phyloP scores from a whole-genome alignment of 2,113 vertebrate species.

The Rostratula benghalensis region DNA sequence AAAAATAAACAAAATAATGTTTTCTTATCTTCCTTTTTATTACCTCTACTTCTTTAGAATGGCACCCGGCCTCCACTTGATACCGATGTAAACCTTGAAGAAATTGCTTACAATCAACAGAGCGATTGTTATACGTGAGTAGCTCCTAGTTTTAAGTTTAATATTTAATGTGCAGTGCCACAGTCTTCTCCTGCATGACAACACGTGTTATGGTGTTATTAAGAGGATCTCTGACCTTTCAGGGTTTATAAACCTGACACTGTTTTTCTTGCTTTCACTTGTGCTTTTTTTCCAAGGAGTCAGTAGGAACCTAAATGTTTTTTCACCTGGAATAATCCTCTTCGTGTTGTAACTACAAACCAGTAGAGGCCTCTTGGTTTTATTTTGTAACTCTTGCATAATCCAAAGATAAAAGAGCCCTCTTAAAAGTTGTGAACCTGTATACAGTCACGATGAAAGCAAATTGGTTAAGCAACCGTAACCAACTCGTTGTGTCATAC shows the following conservation, averaged over 20 bases:
- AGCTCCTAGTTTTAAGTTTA: background rate
- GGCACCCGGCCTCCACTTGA: slow-evolving; percentile 85
- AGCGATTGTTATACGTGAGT: slow-evolving; percentile 92
- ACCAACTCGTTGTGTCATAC: background rate
- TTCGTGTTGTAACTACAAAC: background rate
- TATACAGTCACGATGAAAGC: background rate
- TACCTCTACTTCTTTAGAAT: slow-evolving; percentile 66
- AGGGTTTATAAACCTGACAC: background rate
- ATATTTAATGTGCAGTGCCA: background rate
- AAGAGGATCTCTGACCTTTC: background rate
- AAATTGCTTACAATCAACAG: slow-evolving; percentile 80
- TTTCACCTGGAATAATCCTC: background rate
- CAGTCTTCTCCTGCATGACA: background rate
- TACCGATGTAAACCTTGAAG: slow-evolving; percentile 82
- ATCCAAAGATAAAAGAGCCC: background rate
- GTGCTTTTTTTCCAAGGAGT: background rate
- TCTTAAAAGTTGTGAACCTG: background rate
- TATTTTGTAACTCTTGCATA: background rate
- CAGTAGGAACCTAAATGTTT: background rate
- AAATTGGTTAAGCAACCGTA: background rate
- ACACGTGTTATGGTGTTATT: background rate
- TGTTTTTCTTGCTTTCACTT: background rate
- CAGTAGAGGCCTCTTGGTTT: background rate
- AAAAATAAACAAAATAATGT: background rate
- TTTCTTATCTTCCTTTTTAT: background rate